These are phyloP conservation scores for Sebastes kiyomatsui DNA, from an alignment of 2,797 vertebrate species.

Conservation along the genomic window DNA sequence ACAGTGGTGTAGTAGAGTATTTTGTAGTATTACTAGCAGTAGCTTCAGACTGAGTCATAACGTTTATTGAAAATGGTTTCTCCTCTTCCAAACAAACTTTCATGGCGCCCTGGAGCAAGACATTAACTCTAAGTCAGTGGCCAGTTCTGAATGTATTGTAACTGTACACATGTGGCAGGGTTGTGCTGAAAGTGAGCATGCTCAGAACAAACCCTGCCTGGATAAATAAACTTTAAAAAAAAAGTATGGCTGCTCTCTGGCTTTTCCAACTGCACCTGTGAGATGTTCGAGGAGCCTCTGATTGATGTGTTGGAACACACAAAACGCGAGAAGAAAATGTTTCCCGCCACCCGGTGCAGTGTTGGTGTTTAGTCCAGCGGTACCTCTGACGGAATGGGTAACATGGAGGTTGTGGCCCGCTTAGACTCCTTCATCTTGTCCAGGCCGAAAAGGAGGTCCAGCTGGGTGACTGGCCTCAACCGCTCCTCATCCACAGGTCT, in stretches of 20 bases:
- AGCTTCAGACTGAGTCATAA: background rate
- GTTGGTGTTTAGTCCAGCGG: slow-evolving; percentile 74
- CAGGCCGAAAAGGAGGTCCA: slow-evolving; percentile 85
- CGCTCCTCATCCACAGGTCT: slow-evolving; percentile 75
- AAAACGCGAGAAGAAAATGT: background rate
- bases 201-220: slow-evolving; percentile 16
- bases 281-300: slow-evolving; percentile 6
- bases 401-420: slow-evolving; percentile 61
- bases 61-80: background rate
- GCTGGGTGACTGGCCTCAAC: slow-evolving; percentile 83
- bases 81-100: background rate
- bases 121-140: background rate
- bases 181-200: slow-evolving; percentile 36
- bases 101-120: background rate
- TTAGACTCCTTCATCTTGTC: slow-evolving; percentile 87
- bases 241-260: background rate
- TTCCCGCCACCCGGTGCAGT: background rate
- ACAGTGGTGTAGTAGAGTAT: background rate
- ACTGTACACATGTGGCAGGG: slow-evolving; percentile 5
- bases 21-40: background rate
- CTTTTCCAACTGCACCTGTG: slow-evolving; percentile 14
- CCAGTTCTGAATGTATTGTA: background rate
- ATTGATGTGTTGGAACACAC: background rate
- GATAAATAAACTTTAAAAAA: slow-evolving; percentile 3
- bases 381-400: slow-evolving; percentile 65